A percentile compares a stretch with the other conserved stretches of the same genome.
phyloP scores from a whole-genome alignment of 2,113 vertebrate species.

The Apistogramma diplotaenia region DNA sequence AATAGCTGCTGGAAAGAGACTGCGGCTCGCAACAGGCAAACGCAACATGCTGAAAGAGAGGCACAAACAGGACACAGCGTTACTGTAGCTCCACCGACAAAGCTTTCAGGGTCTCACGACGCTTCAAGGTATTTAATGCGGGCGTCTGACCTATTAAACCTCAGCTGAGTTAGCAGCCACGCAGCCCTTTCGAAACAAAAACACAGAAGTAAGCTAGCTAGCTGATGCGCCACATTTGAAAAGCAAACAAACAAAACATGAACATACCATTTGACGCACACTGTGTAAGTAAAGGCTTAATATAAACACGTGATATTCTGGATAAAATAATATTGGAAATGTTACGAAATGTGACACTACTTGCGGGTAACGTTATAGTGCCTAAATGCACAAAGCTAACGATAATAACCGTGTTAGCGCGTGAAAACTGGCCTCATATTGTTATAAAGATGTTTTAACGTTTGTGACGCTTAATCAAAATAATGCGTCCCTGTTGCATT shows the following conservation, averaged over 20 bases:
- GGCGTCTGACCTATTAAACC: not conserved
- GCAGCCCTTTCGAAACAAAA: not conserved
- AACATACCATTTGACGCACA: fast-evolving
- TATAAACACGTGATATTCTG: not conserved
- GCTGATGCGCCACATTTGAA: not conserved
- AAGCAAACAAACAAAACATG: not conserved
- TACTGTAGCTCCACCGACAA: not conserved
- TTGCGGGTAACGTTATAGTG: not conserved
- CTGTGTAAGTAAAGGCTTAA: not conserved
- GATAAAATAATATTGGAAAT: not conserved
- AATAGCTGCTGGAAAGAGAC: constrained; percentile 75
- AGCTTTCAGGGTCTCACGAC: not conserved
- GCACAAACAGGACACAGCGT: not conserved
- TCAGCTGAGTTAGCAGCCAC: not conserved
- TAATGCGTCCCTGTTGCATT: not conserved
- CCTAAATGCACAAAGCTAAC: not conserved
- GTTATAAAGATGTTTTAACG: not conserved
- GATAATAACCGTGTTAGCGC: not conserved
- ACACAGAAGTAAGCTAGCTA: constrained; percentile 1
- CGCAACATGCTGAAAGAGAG: constrained; percentile 84
- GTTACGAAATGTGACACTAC: not conserved
- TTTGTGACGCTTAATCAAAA: not conserved
- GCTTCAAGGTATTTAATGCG: not conserved
- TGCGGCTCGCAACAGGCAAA: constrained; percentile 76
- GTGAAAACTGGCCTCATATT: not conserved